phyloP scores from a whole-genome alignment of 2,888 invertebrate species.

The Mechanitis mazaeus region DNA sequence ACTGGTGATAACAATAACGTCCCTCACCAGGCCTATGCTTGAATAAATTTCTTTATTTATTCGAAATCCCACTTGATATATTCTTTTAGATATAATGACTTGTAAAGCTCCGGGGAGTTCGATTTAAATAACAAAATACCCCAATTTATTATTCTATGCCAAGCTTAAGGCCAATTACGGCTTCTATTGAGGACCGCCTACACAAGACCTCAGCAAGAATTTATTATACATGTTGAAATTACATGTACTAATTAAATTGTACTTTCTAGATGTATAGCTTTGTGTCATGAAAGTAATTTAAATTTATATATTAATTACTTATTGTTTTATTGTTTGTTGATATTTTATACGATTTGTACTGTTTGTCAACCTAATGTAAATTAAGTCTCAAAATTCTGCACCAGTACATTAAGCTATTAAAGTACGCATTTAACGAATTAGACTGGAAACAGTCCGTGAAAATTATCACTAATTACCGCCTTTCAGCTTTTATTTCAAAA shows the following conservation, averaged over 20 bases:
- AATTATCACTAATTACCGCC: conserved; percentile 18
- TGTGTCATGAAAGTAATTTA: not conserved
- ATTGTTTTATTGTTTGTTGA: too few species aligned
- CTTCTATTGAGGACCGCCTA: conserved; percentile 11
- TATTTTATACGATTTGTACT: too few species aligned
- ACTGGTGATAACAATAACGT: too few species aligned
- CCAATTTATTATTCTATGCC: conserved; percentile 28
- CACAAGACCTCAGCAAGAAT: conserved; percentile 2
- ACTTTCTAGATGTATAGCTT: not conserved
- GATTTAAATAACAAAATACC: conserved; percentile 33
- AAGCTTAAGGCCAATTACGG: conserved; percentile 28
- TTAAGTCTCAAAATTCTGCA: too few species aligned
- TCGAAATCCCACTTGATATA: not conserved
- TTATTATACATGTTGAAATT: conserved; percentile 6
- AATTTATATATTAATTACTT: too few species aligned
- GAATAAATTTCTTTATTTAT: too few species aligned
- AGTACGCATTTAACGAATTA: conserved; percentile 6
- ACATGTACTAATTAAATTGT: not conserved
- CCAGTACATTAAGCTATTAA: too few species aligned
- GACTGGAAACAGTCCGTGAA: conserved; percentile 9
- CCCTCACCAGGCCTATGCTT: too few species aligned
- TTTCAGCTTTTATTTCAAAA: not conserved
- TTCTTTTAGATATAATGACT: conserved; percentile 1
- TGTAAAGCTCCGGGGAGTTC: conserved; percentile 18
- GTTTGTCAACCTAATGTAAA: too few species aligned